Conservation (phyloP, 2,113 vertebrate genomes). For the Manacus vitellinus region DNA sequence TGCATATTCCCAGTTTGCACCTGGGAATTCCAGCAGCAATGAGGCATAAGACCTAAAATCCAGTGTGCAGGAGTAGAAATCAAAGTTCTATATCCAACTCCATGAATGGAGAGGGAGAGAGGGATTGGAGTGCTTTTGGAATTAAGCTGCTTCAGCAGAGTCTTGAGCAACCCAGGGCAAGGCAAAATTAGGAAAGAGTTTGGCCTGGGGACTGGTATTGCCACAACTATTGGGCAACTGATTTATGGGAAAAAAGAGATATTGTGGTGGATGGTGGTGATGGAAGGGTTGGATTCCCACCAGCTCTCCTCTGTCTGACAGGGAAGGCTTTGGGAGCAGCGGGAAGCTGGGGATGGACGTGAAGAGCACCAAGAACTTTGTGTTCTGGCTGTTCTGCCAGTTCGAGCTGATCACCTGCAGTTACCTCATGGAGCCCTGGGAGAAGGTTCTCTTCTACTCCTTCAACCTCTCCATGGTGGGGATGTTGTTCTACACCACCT, state of each 20-base stretch:
- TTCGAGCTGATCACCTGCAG: constrained; percentile 94
- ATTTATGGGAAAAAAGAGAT: neutral
- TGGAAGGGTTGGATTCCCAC: accelerated
- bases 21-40: neutral
- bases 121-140: neutral
- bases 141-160: neutral
- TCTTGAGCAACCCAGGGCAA: neutral
- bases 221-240: neutral
- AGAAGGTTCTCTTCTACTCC: constrained; percentile 89
- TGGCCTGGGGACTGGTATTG: neutral
- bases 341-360: constrained; percentile 75
- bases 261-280: accelerated
- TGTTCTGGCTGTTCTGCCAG: constrained; percentile 94
- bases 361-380: constrained; percentile 79
- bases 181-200: neutral
- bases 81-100: neutral
- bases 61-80: neutral
- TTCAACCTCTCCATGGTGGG: constrained; percentile 78
- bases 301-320: neutral
- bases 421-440: constrained; percentile 94
- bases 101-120: neutral
- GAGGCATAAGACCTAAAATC: neutral
- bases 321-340: neutral
- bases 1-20: neutral
- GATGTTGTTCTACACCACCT: constrained; percentile 86